phyloP scores from a whole-genome alignment of 1,140 invertebrate species.

The Drosophila kepulauana region DNA sequence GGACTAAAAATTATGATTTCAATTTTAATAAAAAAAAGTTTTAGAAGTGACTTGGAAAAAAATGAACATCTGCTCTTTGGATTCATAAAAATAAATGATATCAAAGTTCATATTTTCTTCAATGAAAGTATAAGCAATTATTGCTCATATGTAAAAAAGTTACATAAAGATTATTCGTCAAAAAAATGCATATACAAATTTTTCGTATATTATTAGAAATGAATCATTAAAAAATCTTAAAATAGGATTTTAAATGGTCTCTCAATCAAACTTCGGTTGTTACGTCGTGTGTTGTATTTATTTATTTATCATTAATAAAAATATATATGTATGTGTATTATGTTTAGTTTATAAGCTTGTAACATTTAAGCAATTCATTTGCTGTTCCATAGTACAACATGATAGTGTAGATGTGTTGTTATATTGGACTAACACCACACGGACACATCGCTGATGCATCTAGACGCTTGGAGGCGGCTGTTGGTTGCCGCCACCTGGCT shows the following conservation, averaged over 20 bases:
- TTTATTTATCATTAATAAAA: constrained; percentile 75
- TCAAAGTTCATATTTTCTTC: no score
- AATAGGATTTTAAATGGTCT: no score
- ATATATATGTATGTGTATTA: constrained; percentile 64
- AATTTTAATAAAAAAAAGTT: no score
- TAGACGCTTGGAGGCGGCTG: constrained; percentile 67
- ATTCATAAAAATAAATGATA: no score
- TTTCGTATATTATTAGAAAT: no score
- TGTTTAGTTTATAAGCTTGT: constrained; percentile 52
- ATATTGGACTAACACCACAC: constrained; percentile 18
- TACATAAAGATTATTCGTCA: no score
- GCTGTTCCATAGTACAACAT: constrained; percentile 22
- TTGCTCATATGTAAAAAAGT: no score
- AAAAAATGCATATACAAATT: no score
- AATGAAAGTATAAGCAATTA: no score
- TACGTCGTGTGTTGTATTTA: constrained; percentile 36
- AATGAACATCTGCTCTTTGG: no score
- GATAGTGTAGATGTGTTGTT: constrained; percentile 3
- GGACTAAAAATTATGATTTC: not conserved
- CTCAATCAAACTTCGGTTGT: not conserved
- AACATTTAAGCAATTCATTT: constrained; percentile 61
- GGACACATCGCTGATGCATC: constrained; percentile 4
- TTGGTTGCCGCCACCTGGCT: constrained; percentile 54
- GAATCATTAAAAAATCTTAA: no score
- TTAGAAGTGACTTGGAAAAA: no score